Evolutionary conservation across 2,797 vertebrate genomes (phyloP).

Genomic region (Denticeps clupeoides): DNA sequence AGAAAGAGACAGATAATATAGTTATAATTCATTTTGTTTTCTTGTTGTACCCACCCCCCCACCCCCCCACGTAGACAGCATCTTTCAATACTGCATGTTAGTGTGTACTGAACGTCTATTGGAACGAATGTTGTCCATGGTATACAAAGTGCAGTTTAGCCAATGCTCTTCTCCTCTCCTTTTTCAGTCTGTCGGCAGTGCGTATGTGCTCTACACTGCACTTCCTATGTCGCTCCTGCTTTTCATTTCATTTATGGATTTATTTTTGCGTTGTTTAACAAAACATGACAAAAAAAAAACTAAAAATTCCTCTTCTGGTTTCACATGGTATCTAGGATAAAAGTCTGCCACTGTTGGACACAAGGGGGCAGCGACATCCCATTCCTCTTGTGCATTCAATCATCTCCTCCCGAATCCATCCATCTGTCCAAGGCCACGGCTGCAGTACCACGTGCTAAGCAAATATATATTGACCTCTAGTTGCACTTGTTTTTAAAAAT

Average conservation of each 20-base stretch:
- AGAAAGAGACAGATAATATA: slow-evolving; percentile 33
- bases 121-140: slow-evolving; percentile 58
- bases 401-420: neutral
- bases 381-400: slow-evolving; percentile 25
- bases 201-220: slow-evolving; percentile 43
- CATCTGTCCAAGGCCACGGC: slow-evolving; percentile 43
- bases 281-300: too few relatives aligned
- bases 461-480: slow-evolving; percentile 21
- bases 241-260: slow-evolving; percentile 6
- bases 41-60: slow-evolving; percentile 14
- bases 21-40: slow-evolving; percentile 30
- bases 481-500: too few relatives aligned
- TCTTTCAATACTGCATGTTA: slow-evolving; percentile 59
- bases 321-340: slow-evolving; percentile 19
- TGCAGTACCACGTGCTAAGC: slow-evolving; percentile 36
- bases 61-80: slow-evolving; percentile 43
- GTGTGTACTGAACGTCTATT: slow-evolving; percentile 59
- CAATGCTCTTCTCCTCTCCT: slow-evolving; percentile 26
- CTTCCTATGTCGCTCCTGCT: slow-evolving; percentile 35
- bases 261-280: too few relatives aligned
- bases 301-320: slow-evolving; percentile 18
- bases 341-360: slow-evolving; percentile 41
- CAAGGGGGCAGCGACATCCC: slow-evolving; percentile 43
- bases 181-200: slow-evolving; percentile 43
- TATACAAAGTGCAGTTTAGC: slow-evolving; percentile 69